Evolutionary conservation across 2,888 invertebrate genomes (phyloP).

Genomic region (Abrostola triplasia): DNA sequence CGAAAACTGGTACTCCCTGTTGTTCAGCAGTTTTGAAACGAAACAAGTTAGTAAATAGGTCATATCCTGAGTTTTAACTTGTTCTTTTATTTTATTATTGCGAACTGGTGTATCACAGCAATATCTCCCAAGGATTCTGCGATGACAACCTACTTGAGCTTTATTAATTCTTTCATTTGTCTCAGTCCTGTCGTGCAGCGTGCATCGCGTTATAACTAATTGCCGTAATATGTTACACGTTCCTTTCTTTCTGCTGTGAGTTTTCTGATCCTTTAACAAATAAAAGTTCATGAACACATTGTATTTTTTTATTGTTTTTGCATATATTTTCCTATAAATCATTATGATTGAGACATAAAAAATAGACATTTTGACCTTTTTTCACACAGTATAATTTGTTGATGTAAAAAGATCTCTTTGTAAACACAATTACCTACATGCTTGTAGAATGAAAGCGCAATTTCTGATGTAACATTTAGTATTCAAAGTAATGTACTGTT

Average conservation of each 20-base stretch:
- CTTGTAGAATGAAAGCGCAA: slow-evolving; percentile 13
- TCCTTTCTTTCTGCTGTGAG: slow-evolving; percentile 6
- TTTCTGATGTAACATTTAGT: slow-evolving; percentile 48
- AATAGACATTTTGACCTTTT: too few species aligned
- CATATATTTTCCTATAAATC: too few species aligned
- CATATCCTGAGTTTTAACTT: not conserved
- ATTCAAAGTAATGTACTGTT: slow-evolving; percentile 52
- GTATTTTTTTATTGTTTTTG: too few species aligned
- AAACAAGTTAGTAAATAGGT: slow-evolving; percentile 4
- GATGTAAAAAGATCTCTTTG: slow-evolving; percentile 8
- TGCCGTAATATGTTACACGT: slow-evolving; percentile 26
- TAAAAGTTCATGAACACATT: too few species aligned
- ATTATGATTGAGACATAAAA: too few species aligned
- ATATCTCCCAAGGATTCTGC: slow-evolving; percentile 5
- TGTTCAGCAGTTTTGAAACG: not conserved
- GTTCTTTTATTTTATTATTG: not conserved
- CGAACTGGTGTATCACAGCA: not conserved
- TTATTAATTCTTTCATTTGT: slow-evolving; percentile 38
- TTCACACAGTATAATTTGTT: not conserved
- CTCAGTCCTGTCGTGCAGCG: slow-evolving; percentile 33
- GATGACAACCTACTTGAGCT: slow-evolving; percentile 3
- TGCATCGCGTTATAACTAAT: slow-evolving; percentile 33
- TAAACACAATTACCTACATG: slow-evolving; percentile 5
- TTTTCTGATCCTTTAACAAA: not conserved
- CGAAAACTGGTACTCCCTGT: too few species aligned